Evolutionary conservation across 2,888 invertebrate genomes (phyloP).

Genomic region (Cosmorhoe ocellata): DNA sequence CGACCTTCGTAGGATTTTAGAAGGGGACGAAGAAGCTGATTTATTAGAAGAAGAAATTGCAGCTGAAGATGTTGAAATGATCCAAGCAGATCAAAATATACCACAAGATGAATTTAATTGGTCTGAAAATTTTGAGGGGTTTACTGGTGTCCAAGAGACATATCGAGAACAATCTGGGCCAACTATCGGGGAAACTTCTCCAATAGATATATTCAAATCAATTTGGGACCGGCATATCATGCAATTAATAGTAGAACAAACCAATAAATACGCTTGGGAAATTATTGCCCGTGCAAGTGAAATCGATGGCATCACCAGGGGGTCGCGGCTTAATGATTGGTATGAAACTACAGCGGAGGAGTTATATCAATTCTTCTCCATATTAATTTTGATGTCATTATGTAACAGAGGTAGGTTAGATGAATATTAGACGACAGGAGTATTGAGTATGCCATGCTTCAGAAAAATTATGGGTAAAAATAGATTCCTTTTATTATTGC

Average conservation of each 20-base stretch:
- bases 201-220: conserved; percentile 22
- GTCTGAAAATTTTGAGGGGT: conserved; percentile 8
- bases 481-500: conserved; percentile 20
- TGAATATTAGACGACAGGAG: conserved; percentile 30
- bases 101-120: conserved; percentile 5
- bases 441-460: conserved; percentile 32
- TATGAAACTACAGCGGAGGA: conserved; percentile 19
- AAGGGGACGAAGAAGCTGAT: conserved; percentile 15
- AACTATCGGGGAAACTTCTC: conserved; percentile 20
- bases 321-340: conserved; percentile 26
- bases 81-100: conserved; percentile 4
- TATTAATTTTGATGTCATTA: conserved; percentile 26
- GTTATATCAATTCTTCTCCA: conserved; percentile 20
- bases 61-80: conserved; percentile 17
- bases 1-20: conserved; percentile 22
- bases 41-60: conserved; percentile 6
- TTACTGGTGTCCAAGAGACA: conserved; percentile 19
- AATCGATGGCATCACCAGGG: conserved; percentile 4
- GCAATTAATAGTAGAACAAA: conserved; percentile 16
- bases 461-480: conserved; percentile 20
- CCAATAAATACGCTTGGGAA: conserved; percentile 24
- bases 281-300: conserved; percentile 19
- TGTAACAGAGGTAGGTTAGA: conserved; percentile 15
- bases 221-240: conserved; percentile 18
- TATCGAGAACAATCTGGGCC: conserved; percentile 23